phyloP scores from a whole-genome alignment of 2,888 invertebrate species.

The Drosophila mimica region DNA sequence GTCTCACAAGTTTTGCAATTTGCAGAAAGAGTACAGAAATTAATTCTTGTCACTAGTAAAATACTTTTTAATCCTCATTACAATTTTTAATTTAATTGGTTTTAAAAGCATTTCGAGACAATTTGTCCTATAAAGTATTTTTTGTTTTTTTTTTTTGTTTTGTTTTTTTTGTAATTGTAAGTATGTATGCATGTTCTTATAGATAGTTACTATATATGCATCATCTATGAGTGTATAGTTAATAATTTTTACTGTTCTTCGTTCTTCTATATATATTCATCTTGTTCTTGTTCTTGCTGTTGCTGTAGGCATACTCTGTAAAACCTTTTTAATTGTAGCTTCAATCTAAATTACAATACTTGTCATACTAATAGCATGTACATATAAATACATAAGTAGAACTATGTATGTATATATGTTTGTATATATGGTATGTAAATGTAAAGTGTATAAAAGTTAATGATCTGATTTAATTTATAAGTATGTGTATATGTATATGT shows the following conservation, averaged over 20 bases:
- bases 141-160: conserved; percentile 31
- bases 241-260: conserved; percentile 39
- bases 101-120: conserved; percentile 73
- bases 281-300: conserved; percentile 35
- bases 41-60: conserved; percentile 41
- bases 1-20: conserved; percentile 50
- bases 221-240: conserved; percentile 54
- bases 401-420: conserved; percentile 33
- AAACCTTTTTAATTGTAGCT: conserved; percentile 76
- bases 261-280: conserved; percentile 23
- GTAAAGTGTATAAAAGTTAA: conserved; percentile 80
- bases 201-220: conserved; percentile 37
- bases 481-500: conserved; percentile 46
- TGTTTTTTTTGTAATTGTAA: conserved; percentile 54
- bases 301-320: conserved; percentile 66
- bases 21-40: conserved; percentile 59
- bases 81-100: conserved; percentile 10
- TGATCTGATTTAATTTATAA: conserved; percentile 66
- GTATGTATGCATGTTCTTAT: conserved; percentile 43
- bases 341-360: conserved; percentile 57
- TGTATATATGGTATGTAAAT: conserved; percentile 67
- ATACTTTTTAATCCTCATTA: conserved; percentile 22
- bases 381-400: conserved; percentile 19
- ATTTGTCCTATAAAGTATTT: conserved; percentile 64
- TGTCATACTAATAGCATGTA: conserved; percentile 26